Conservation (phyloP, 2,888 invertebrate species). For the Ophion ellenae region DNA sequence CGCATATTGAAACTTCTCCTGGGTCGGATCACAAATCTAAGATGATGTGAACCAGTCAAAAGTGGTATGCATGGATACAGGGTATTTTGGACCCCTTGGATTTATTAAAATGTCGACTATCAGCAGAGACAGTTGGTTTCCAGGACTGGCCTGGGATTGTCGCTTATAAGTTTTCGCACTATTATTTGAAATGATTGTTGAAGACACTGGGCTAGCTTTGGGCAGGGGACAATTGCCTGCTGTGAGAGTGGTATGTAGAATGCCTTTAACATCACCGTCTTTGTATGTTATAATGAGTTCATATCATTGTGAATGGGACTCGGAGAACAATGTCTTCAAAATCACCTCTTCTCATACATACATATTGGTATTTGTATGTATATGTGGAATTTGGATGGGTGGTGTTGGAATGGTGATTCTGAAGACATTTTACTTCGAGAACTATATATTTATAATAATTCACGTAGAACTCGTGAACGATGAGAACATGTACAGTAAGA, state of each 20-base stretch:
- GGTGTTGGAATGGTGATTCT: no score
- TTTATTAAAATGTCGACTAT: slow-evolving; percentile 2
- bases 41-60: slow-evolving; percentile 22
- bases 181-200: background rate
- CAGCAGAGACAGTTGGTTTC: background rate
- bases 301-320: no score
- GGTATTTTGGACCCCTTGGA: background rate
- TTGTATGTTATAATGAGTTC: no score
- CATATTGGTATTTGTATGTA: no score
- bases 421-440: no score
- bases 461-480: no score
- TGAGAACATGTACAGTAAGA: no score
- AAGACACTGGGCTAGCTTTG: background rate
- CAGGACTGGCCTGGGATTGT: background rate
- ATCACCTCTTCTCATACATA: no score
- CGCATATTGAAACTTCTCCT: slow-evolving; percentile 59
- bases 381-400: no score
- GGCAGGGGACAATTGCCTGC: background rate
- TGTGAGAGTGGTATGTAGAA: background rate
- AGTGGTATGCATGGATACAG: slow-evolving; percentile 7
- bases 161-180: background rate
- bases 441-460: no score
- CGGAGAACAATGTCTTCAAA: no score
- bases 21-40: slow-evolving; percentile 35
- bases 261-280: background rate